These are phyloP conservation scores for Epicampocera succincta DNA, from an alignment of 2,888 invertebrate species.

Conservation along the genomic window DNA sequence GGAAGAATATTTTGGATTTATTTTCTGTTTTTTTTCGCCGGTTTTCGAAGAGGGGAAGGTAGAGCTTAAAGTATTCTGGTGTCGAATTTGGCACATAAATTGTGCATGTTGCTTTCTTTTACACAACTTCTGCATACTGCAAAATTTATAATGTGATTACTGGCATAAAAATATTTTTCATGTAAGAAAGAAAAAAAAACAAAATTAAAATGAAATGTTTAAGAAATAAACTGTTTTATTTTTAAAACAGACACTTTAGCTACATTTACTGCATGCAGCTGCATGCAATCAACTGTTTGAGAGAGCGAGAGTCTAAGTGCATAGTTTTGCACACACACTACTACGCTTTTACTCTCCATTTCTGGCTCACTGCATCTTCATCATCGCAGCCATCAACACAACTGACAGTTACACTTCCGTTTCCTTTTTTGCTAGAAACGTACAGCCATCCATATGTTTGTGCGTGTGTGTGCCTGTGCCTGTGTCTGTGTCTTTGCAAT, in stretches of 20 bases:
- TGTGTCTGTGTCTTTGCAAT: not conserved
- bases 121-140: not conserved
- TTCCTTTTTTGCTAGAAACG: slow-evolving; percentile 38
- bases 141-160: slow-evolving; percentile 28
- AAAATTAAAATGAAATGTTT: not conserved
- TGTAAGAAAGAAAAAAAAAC: not conserved
- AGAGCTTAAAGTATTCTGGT: not conserved
- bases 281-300: slow-evolving; percentile 12
- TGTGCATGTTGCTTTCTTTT: slow-evolving; percentile 3
- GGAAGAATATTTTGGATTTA: not conserved
- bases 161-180: slow-evolving; percentile 1
- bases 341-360: not conserved
- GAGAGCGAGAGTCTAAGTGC: slow-evolving; percentile 22
- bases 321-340: not conserved
- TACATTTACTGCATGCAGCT: slow-evolving; percentile 38
- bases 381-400: slow-evolving; percentile 37
- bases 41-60: not conserved
- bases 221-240: slow-evolving; percentile 17
- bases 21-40: not conserved
- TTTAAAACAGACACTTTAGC: slow-evolving; percentile 10
- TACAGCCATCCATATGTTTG: not conserved
- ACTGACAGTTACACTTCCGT: slow-evolving; percentile 65
- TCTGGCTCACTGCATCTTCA: slow-evolving; percentile 27
- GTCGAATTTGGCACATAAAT: slow-evolving; percentile 20
- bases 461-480: not conserved